Percentiles rank a stretch among this genome's conserved stretches.
These are phyloP conservation scores for Oscheius sp. DNA, from an alignment of 2,888 invertebrate genomes.

Conservation along the genomic window DNA sequence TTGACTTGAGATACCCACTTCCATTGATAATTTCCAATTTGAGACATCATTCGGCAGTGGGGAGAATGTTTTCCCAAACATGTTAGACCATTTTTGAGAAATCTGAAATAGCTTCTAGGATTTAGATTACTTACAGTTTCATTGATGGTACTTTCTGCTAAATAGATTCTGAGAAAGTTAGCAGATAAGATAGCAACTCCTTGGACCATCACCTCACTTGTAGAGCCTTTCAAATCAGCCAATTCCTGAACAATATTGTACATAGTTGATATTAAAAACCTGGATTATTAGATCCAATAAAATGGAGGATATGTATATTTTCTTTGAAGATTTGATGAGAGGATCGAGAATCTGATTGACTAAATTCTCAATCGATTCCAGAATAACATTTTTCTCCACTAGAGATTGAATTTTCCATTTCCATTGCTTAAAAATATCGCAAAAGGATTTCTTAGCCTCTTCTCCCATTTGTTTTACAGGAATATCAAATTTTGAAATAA, in stretches of 20 bases:
- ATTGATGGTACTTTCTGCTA: neutral
- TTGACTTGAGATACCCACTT: slow-evolving; percentile 2
- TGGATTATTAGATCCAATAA: neutral
- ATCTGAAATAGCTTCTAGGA: slow-evolving; percentile 11
- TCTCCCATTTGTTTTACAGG: neutral
- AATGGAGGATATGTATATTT: neutral
- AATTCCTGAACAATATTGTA: slow-evolving; percentile 23
- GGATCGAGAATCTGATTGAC: neutral
- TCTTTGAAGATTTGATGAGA: neutral
- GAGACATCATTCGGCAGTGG: slow-evolving; percentile 8
- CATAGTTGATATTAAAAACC: too few relatives aligned
- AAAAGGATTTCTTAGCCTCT: neutral
- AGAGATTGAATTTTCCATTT: neutral
- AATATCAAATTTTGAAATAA: slow-evolving; percentile 7
- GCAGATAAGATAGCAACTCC: neutral
- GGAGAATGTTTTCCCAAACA: neutral
- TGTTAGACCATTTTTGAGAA: neutral
- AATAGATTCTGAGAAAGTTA: slow-evolving; percentile 19
- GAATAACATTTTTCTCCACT: neutral
- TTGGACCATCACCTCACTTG: neutral
- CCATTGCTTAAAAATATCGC: slow-evolving; percentile 1
- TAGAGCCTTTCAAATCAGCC: neutral
- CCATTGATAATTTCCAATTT: slow-evolving; percentile 13
- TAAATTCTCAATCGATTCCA: slow-evolving; percentile 5
- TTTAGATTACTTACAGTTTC: neutral